Base-by-base conservation (phyloP, 2,113 vertebrate species). In the Rhabdornis inornatus region DNA sequence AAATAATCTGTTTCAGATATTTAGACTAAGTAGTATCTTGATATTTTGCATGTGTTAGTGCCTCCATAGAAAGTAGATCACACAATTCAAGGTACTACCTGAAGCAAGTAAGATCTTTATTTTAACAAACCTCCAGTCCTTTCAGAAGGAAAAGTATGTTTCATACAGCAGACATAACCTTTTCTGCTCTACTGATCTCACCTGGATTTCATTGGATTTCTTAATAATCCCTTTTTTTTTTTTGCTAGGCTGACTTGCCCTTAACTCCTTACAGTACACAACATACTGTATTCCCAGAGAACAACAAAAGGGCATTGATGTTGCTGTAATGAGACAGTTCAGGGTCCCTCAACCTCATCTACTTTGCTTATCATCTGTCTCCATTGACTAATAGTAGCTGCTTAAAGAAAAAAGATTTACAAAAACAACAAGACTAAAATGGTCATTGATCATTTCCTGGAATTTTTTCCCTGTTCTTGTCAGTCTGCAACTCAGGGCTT, bases 401-500 rank as follows among this genome's bases (percentile, higher is more conserved):
- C 40, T 83, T 80, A 70, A 45, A 52, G 74, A 76, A 76, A 90
- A 90, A 82, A 45, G 28, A 83, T 90, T 94, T 88, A 70, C 40
- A 72, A 79, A 93, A 79, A 13, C 19, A 69, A 65, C 24, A 89
- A 74, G 42, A 60, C 47, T 75, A 49, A 27, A 69, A 37, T 1
- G 1, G 11, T 57, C 35, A 87, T 49, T 79, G 66, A 88, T 88
- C 9, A 65, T 76, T 95, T 95, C 66, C 82, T 77, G 55, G 66
- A 93, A 93, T 77, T 80, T 90, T 83, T 95, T 85, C 20, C 31
- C 33, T 27, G n/a, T 65, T 83, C 63, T 65, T 65, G 27, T 72
- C 63, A 22, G n/a, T 77, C 59, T 69, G 45, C 25, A 74, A 15
- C 45, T 50, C 25, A 35, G 63, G 14, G 31, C 53, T 88, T 80